Evolutionary conservation across 2,797 vertebrate species (phyloP).

Genomic region (Lerista edwardsae): DNA sequence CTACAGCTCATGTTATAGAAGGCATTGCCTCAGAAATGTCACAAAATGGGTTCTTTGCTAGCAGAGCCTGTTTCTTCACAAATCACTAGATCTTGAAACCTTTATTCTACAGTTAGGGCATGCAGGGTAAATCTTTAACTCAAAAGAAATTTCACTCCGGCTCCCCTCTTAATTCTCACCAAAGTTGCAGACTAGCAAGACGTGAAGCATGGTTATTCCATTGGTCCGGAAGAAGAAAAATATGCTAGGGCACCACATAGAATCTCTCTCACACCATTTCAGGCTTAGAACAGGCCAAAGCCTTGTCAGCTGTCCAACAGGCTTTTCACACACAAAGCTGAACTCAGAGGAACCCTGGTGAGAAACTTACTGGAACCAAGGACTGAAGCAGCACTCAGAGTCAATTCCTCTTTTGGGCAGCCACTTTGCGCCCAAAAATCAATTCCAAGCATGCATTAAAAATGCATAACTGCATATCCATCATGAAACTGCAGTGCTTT

Average conservation of each 20-base stretch:
- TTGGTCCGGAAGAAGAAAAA: not conserved
- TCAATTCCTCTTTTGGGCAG: conserved; percentile 59
- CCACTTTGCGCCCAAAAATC: conserved; percentile 52
- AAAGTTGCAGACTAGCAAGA: not conserved
- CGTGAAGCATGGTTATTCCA: not conserved
- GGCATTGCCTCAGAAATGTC: not conserved
- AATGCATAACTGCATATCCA: conserved; percentile 41
- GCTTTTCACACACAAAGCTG: not conserved
- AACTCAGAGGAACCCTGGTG: not conserved
- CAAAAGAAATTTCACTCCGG: fast-evolving
- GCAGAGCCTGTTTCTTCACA: not conserved
- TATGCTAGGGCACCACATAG: conserved; percentile 20
- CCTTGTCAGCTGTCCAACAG: not conserved
- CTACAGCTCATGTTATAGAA: not conserved
- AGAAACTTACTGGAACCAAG: conserved; percentile 31
- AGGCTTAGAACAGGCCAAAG: not conserved
- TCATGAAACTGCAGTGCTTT: not conserved
- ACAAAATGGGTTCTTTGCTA: not conserved
- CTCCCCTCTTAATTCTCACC: not conserved
- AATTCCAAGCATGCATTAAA: conserved; percentile 13
- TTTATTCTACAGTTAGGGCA: fast-evolving
- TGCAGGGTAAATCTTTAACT: conserved; percentile 40
- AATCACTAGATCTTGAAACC: not conserved
- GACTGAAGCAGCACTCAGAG: not conserved
- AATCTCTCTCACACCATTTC: not conserved